Evolutionary conservation across 2,113 vertebrate species (phyloP).

Genomic region (Callaeas wilsoni): DNA sequence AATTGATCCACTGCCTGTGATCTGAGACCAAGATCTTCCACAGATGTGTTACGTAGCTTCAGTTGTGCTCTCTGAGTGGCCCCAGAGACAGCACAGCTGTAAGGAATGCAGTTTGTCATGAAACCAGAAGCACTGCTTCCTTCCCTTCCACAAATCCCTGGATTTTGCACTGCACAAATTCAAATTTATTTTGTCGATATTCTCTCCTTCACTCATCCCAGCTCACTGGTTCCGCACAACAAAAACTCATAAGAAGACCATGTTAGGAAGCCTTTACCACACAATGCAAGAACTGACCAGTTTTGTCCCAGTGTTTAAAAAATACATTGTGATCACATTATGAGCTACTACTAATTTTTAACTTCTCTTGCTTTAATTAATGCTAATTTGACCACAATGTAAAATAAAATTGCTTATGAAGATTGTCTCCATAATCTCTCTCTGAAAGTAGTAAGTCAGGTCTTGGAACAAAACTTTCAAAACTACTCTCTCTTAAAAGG

Average conservation of each 20-base stretch:
- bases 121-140: neutral
- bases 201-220: neutral
- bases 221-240: neutral
- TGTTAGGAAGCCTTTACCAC: neutral
- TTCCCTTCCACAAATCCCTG: neutral
- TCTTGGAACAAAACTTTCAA: slow-evolving; percentile 2
- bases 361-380: neutral
- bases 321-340: neutral
- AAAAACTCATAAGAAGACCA: neutral
- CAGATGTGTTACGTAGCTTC: neutral
- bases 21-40: neutral
- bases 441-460: neutral
- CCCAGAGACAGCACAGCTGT: neutral
- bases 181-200: neutral
- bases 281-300: neutral
- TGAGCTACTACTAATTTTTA: neutral
- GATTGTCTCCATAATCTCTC: neutral
- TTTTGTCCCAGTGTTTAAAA: neutral
- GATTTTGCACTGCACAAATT: neutral
- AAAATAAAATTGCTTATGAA: neutral
- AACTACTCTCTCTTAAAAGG: neutral
- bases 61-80: neutral
- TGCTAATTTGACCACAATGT: neutral
- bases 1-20: neutral
- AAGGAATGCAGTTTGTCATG: neutral